Base-by-base conservation (phyloP, 2,888 invertebrate species). In the Pseudanteris insignis region DNA sequence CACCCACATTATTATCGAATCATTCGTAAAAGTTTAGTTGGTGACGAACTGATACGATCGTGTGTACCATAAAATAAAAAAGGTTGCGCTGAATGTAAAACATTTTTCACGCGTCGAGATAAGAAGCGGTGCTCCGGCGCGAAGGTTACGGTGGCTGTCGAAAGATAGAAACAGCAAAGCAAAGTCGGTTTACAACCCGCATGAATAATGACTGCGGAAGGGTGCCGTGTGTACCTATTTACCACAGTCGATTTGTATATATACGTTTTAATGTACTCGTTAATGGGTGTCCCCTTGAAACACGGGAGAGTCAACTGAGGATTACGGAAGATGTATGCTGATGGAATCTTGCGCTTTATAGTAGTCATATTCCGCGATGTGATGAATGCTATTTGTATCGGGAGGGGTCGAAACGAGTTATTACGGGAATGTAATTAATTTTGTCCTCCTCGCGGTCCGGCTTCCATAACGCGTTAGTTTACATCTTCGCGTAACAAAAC, bases 381-480 rank as follows among this genome's bases (percentile, higher is more conserved):
- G 71, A 71, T 69, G 71, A 72, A 69, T 69, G 57, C 67, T 67
- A 70, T 70, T 74, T 69, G 65, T 72, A 73, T 67, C 64, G 61
- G n/a, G n/a, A 36, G 58, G 63, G 46, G 47, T 40, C 53, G 66
- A 51, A 46, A 63, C 70, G 61, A 69, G 71, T 76, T 73, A 75
- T 76, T 74, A 73, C 69, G 66, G 69, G 69, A 69, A 66, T 67
- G 72, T 76, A 75, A 79, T 79, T 77, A 78, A 77, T 75, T 75
- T 73, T 71, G 72, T 70, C 72, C n/a, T 71, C 65, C 53, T 63
- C 58, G 32, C 34, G 34, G 63, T 63, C 63, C 63, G 40, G 54
- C 46, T 36, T 30, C 58, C 29, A 51, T 63, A 53, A 57, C 34
- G 38, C 43, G 34, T 38, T 51, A 50, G 48, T 48, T 48, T 44